Evolutionary conservation across 2,888 invertebrate genomes (phyloP).

Genomic region (Adelphocoris suturalis): DNA sequence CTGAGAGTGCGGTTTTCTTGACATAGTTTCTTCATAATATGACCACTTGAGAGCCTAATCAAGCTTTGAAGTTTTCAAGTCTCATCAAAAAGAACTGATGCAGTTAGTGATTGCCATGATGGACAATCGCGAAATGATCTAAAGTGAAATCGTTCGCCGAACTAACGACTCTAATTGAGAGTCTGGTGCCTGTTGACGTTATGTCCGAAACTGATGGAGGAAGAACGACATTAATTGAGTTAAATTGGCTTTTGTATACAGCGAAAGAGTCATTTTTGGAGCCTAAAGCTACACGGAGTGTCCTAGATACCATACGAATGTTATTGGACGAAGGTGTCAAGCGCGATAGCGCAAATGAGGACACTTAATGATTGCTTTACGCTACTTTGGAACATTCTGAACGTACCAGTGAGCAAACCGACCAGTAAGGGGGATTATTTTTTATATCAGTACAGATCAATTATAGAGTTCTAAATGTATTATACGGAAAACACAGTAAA

Average conservation of each 20-base stretch:
- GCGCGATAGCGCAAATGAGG: slow-evolving; percentile 29
- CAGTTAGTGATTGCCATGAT: too few relatives aligned
- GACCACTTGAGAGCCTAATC: slow-evolving; percentile 82
- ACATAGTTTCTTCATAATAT: slow-evolving; percentile 84
- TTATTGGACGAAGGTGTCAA: slow-evolving; percentile 78
- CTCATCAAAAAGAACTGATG: too few relatives aligned
- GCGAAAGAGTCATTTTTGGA: slow-evolving; percentile 86
- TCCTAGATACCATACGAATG: slow-evolving; percentile 84
- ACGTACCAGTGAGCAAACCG: slow-evolving; percentile 83
- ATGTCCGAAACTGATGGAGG: slow-evolving; percentile 85
- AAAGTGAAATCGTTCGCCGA: slow-evolving; percentile 84
- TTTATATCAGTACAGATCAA: slow-evolving; percentile 86
- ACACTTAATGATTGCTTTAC: slow-evolving; percentile 86
- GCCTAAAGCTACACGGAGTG: slow-evolving; percentile 83
- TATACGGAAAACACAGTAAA: too few relatives aligned
- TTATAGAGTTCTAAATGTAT: slow-evolving; percentile 77
- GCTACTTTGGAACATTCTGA: slow-evolving; percentile 86
- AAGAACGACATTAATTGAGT: slow-evolving; percentile 85
- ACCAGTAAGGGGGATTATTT: slow-evolving; percentile 77
- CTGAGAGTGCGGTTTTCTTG: slow-evolving; percentile 85
- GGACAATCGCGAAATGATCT: too few relatives aligned
- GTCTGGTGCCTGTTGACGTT: slow-evolving; percentile 84
- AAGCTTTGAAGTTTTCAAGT: too few relatives aligned
- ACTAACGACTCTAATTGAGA: slow-evolving; percentile 87
- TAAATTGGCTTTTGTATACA: slow-evolving; percentile 84